Conservation (phyloP, 2,888 invertebrate genomes). For the Hemistola chrysoprasaria region DNA sequence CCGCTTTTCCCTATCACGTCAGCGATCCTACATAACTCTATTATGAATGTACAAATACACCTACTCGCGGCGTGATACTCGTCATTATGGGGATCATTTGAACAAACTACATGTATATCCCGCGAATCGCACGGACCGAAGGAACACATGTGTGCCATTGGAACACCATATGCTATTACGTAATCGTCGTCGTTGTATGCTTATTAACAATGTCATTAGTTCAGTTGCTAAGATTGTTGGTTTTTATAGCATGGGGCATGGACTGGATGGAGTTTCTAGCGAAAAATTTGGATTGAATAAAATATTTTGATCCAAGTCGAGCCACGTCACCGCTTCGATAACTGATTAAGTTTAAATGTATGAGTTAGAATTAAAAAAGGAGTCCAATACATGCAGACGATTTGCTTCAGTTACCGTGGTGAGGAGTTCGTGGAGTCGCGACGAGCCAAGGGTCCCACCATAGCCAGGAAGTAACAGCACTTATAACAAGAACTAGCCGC, state of each 20-base stretch:
- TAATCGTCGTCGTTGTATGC: conserved; percentile 51
- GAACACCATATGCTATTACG: conserved; percentile 70
- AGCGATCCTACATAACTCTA: conserved; percentile 57
- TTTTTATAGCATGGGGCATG: not conserved
- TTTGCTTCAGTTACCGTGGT: too few species aligned
- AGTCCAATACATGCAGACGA: too few species aligned
- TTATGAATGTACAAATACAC: conserved; percentile 58
- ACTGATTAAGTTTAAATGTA: too few species aligned
- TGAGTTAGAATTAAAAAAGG: too few species aligned
- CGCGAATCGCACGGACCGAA: conserved; percentile 45
- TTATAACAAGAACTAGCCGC: conserved; percentile 39
- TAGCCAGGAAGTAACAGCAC: conserved; percentile 40
- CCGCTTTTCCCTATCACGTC: conserved; percentile 74
- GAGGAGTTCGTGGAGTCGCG: too few species aligned
- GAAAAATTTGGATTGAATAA: not conserved
- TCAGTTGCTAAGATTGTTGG: conserved; percentile 33
- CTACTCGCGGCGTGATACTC: conserved; percentile 41
- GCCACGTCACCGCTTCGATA: conserved; percentile 15
- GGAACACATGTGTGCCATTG: conserved; percentile 67
- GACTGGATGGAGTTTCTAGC: conserved; percentile 10
- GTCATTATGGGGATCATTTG: conserved; percentile 49
- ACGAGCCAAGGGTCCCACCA: conserved; percentile 22
- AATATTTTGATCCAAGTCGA: too few species aligned
- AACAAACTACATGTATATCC: conserved; percentile 30
- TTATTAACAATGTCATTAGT: conserved; percentile 47